phyloP scores from a whole-genome alignment of 2,113 vertebrate genomes.

The Tachycineta bicolor region DNA sequence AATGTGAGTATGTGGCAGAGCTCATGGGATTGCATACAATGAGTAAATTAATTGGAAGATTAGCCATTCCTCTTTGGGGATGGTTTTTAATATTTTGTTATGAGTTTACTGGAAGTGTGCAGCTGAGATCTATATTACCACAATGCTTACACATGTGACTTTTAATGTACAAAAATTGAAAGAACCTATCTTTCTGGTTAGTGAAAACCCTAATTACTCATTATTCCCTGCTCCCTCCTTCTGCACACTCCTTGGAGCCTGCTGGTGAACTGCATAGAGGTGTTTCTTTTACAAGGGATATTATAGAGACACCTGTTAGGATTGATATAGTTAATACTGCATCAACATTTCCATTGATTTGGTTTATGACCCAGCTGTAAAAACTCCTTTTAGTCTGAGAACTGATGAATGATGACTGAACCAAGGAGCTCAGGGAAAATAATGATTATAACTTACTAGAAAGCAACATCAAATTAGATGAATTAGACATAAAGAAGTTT shows the following conservation, averaged over 20 bases:
- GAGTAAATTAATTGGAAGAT: conserved; percentile 7
- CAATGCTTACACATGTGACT: neutral
- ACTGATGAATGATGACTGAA: conserved; percentile 71
- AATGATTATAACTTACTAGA: conserved; percentile 45
- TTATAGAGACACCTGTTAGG: conserved; percentile 77
- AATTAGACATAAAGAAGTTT: conserved; percentile 57
- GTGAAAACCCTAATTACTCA: conserved; percentile 45
- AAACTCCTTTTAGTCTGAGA: conserved; percentile 75
- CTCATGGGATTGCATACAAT: neutral
- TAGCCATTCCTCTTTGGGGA: neutral
- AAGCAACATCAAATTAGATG: conserved; percentile 48
- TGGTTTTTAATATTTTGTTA: neutral
- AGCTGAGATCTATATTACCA: conserved; percentile 7
- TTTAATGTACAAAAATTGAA: conserved; percentile 39
- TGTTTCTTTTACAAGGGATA: conserved; percentile 78
- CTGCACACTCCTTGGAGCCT: conserved; percentile 29
- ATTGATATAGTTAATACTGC: conserved; percentile 70
- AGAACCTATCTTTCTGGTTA: conserved; percentile 45
- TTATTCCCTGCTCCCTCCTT: conserved; percentile 52
- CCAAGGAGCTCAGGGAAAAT: conserved; percentile 35
- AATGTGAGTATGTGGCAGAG: neutral
- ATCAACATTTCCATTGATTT: conserved; percentile 82
- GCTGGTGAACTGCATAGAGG: conserved; percentile 41
- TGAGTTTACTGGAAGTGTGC: conserved; percentile 20
- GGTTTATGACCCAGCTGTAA: conserved; percentile 81